Percentiles rank a stretch among this genome's conserved stretches.
phyloP scores from a whole-genome alignment of 2,113 vertebrate genomes.

The Strigops habroptila region DNA sequence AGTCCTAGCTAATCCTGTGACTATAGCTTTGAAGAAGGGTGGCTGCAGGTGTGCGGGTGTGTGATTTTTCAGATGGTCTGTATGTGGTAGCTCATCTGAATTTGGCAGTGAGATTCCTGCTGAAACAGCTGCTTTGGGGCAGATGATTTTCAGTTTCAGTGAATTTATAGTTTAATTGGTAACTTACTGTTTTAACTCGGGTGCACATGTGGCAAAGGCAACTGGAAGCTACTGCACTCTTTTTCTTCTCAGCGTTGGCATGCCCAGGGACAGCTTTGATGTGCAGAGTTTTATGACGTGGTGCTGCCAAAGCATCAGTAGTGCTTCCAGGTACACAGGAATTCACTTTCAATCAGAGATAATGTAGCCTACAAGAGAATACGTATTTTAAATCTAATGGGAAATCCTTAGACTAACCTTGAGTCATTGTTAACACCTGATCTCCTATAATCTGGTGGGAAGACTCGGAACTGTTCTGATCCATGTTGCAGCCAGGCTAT shows the following conservation, averaged over 20 bases:
- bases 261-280: not conserved
- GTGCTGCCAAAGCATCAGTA: not conserved
- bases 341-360: not conserved
- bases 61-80: not conserved
- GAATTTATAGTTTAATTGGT: slow-evolving; percentile 35
- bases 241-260: not conserved
- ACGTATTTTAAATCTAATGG: not conserved
- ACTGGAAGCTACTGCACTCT: not conserved
- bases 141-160: not conserved
- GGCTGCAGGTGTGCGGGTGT: not conserved
- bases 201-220: not conserved
- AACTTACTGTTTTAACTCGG: slow-evolving; percentile 6
- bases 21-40: not conserved
- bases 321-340: not conserved
- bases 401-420: not conserved
- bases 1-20: not conserved
- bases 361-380: not conserved
- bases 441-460: not conserved
- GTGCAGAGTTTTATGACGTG: not conserved
- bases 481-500: not conserved
- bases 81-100: not conserved
- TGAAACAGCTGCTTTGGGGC: not conserved
- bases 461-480: not conserved
- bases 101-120: not conserved
- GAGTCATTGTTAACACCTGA: not conserved